Evolutionary conservation across 2,888 invertebrate genomes (phyloP), one percentile per base, ranked within the genome.

Genomic region (Lithophane socia): DNA sequence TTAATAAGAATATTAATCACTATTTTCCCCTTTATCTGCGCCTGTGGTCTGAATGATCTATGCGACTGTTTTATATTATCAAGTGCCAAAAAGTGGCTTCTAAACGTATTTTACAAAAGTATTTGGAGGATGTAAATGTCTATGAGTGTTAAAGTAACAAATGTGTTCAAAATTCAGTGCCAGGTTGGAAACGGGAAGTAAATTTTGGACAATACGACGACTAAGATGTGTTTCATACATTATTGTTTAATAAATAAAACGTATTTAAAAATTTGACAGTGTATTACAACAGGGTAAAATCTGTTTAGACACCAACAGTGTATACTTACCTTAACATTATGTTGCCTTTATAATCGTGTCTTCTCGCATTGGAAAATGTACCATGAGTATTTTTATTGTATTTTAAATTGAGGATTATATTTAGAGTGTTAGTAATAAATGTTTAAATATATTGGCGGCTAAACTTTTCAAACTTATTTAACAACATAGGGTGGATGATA

Each of bases 61-160:
- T 79, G 75, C 75, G 87, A 85, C 83, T 86, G 82, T 79, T 88
- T 60, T 77, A 73, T 76, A 82, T 78, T 88, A 91, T 90, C 86
- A 87, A 90, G 94, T 95, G 95, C 95, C 95, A 95, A 95, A 91
- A 91, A 91, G 89, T 94, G 94, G 94, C 94, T 93, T 92, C 82
- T 91, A 81, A 87, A 88, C 77, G 85, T 88, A 89, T 87, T 87
- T 80, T 78, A 84, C 54, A 87, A 81, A 81, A 89, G 85, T 83
- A 87, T 87, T 88, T 63, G 80, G 77, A 74, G 42, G 52, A 77
- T 75, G 60, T 78, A 74, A 72, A 66, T 71, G 78, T 71, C 63
- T 85, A 74, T 74, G 83, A 72, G 52, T 76, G 79, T 78, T 78
- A 72, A 82, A 42, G 84, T 80, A 91, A 92, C 87, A 82, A 87